Percentiles rank a stretch among this genome's conserved stretches.
Evolutionary conservation across 2,113 vertebrate genomes (phyloP).

Genomic region (Catharus minimus): DNA sequence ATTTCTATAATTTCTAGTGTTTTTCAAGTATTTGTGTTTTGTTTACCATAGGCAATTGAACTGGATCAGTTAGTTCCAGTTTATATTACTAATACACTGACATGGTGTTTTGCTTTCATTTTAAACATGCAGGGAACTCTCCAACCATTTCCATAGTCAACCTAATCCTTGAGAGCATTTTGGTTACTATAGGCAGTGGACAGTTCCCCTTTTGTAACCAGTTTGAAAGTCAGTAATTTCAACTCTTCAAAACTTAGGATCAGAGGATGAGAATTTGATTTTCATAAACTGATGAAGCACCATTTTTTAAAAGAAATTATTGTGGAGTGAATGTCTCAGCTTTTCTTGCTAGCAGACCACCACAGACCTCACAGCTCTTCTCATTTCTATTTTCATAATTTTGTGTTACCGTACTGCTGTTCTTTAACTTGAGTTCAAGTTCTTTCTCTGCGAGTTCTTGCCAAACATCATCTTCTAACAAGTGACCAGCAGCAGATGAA

Average conservation of each 20-base stretch:
- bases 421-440: not conserved
- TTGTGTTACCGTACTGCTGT: not conserved
- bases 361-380: not conserved
- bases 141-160: not conserved
- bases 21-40: not conserved
- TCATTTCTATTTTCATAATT: not conserved
- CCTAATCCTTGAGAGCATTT: not conserved
- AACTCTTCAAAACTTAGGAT: not conserved
- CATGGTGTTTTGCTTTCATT: not conserved
- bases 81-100: not conserved
- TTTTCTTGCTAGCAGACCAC: not conserved
- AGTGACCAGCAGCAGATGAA: not conserved
- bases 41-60: not conserved
- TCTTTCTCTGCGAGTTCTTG: not conserved
- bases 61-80: not conserved
- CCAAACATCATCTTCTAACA: not conserved
- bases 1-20: not conserved
- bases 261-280: not conserved
- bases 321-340: not conserved
- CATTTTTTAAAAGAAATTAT: not conserved
- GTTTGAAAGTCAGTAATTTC: not conserved
- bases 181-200: not conserved
- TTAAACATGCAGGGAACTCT: not conserved
- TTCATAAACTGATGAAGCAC: not conserved
- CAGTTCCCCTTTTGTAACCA: not conserved